A percentile compares a stretch with the other conserved stretches of the same genome.
phyloP scores from a whole-genome alignment of 2,888 invertebrate species.

The Embidobia sp. region DNA sequence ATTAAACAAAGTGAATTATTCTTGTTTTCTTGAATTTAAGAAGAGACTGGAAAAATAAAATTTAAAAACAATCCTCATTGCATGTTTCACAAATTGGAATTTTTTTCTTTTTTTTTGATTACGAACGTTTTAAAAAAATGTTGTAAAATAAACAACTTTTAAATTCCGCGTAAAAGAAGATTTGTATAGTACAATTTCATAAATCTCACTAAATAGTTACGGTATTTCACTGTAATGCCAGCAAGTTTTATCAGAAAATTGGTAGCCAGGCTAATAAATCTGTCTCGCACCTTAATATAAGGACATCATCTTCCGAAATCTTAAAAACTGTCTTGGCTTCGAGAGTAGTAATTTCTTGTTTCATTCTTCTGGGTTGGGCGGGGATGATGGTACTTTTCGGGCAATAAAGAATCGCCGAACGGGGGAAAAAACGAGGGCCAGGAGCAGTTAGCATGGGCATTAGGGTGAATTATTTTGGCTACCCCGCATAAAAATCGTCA shows the following conservation, averaged over 20 bases:
- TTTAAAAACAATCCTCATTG: too few species aligned
- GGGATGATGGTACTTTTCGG: conserved; percentile 71
- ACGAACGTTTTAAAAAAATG: too few species aligned
- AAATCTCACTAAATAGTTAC: too few species aligned
- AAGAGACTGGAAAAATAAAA: too few species aligned
- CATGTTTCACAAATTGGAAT: too few species aligned
- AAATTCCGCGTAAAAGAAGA: too few species aligned
- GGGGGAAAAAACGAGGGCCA: conserved; percentile 67
- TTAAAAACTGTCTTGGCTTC: conserved; percentile 56
- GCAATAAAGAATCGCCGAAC: conserved; percentile 76
- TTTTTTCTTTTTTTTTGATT: too few species aligned
- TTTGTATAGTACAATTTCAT: too few species aligned
- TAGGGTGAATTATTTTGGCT: conserved; percentile 80
- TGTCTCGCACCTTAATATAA: conserved; percentile 54
- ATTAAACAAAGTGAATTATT: too few species aligned
- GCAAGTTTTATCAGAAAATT: conserved; percentile 1
- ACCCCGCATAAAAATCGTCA: conserved; percentile 77
- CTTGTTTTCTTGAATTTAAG: too few species aligned
- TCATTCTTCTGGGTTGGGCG: conserved; percentile 30
- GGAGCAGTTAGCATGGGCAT: conserved; percentile 79
- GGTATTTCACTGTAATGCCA: too few species aligned
- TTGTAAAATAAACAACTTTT: too few species aligned
- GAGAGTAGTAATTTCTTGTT: conserved; percentile 54
- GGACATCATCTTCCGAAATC: conserved; percentile 33
- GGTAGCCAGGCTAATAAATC: conserved; percentile 34